Percentiles rank a stretch among this genome's conserved stretches.
Conservation (phyloP, 1,140 invertebrate genomes). For the Lethocerus indicus region DNA sequence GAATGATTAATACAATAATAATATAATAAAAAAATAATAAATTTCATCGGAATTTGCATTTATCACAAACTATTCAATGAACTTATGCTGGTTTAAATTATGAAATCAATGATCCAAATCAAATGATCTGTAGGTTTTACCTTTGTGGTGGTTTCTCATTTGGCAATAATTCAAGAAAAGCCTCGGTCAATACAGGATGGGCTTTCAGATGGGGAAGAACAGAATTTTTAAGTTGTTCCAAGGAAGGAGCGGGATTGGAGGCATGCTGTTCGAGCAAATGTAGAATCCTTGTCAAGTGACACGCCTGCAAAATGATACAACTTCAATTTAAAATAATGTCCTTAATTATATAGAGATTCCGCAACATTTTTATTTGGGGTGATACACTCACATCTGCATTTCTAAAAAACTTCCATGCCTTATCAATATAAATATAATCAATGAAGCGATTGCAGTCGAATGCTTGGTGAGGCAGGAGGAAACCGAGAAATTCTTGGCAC, state of each 20-base stretch:
- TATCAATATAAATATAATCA: not conserved
- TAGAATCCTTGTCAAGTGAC: conserved; percentile 1
- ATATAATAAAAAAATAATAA: no score
- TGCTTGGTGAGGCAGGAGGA: conserved; percentile 8
- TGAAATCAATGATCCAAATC: no score
- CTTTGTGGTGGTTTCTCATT: conserved; percentile 3
- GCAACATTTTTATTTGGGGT: no score
- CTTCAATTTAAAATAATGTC: not conserved
- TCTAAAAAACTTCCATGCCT: conserved; percentile 4
- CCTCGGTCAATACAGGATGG: conserved; percentile 1
- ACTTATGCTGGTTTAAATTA: no score
- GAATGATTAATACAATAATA: no score
- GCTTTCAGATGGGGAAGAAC: conserved; percentile 1
- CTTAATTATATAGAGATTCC: no score
- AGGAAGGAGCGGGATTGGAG: not conserved
- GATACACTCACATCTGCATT: conserved; percentile 7
- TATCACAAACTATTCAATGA: no score
- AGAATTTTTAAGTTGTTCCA: not conserved
- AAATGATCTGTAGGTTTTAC: no score
- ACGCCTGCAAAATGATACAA: conserved; percentile 2
- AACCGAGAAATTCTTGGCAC: conserved; percentile 5
- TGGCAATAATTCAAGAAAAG: conserved; percentile 2
- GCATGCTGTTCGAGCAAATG: conserved; percentile 6
- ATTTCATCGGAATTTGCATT: no score
- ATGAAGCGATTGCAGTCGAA: not conserved